A percentile compares a stretch with the other conserved stretches of the same genome.
phyloP scores from a whole-genome alignment of 2,888 invertebrate species.

The Dusona sp. region DNA sequence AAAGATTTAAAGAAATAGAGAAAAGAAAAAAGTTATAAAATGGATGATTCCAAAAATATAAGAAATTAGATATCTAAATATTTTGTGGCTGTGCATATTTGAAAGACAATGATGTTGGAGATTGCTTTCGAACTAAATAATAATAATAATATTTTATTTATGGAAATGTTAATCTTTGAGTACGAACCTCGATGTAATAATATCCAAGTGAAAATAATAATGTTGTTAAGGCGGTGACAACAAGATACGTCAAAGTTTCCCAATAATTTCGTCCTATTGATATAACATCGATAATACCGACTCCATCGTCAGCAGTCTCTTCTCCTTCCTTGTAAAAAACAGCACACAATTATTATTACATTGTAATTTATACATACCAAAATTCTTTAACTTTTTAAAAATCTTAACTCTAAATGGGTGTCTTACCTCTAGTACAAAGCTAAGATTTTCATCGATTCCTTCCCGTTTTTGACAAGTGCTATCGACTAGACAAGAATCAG shows the following conservation, averaged over 20 bases:
- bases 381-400: background rate
- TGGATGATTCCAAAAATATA: background rate
- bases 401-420: background rate
- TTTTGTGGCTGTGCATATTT: background rate
- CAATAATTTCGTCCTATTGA: slow-evolving; percentile 77
- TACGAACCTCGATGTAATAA: slow-evolving; percentile 89
- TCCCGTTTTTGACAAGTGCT: slow-evolving; percentile 42
- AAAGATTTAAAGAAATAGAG: no score
- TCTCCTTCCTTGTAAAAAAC: slow-evolving; percentile 64
- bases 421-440: slow-evolving; percentile 40
- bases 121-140: no score
- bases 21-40: background rate
- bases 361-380: background rate
- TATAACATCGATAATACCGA: slow-evolving; percentile 68
- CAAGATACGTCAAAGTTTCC: slow-evolving; percentile 86
- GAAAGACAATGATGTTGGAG: no score
- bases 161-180: background rate
- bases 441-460: slow-evolving; percentile 45
- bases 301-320: slow-evolving; percentile 69
- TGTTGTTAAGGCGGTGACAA: slow-evolving; percentile 90
- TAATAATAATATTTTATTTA: slow-evolving; percentile 25
- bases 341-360: slow-evolving; percentile 13
- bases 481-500: slow-evolving; percentile 43
- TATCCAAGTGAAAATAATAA: slow-evolving; percentile 91
- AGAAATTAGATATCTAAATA: background rate